Evolutionary conservation across 2,888 invertebrate genomes (phyloP).

Genomic region (Palloptera scutellata): DNA sequence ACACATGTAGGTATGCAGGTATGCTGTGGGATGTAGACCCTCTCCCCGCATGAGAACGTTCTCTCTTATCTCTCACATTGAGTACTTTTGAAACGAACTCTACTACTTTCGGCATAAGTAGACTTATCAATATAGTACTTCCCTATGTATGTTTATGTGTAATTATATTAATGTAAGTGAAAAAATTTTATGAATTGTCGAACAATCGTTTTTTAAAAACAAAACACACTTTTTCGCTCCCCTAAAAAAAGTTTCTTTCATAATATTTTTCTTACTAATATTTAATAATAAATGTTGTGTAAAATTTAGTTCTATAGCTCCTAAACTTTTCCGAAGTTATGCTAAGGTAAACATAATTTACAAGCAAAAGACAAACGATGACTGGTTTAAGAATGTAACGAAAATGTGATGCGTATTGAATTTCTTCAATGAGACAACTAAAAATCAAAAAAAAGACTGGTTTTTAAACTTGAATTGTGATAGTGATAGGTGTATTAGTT

Average conservation of each 20-base stretch:
- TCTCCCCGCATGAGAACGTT: too few species aligned
- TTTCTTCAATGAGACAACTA: conserved; percentile 4
- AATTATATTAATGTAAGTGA: conserved; percentile 8
- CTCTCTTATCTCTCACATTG: too few species aligned
- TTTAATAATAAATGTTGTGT: conserved; percentile 7
- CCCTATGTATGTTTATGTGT: conserved; percentile 27
- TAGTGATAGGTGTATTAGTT: too few species aligned
- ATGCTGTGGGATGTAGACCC: too few species aligned
- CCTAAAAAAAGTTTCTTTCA: too few species aligned
- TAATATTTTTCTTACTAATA: too few species aligned
- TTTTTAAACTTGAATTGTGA: conserved; percentile 14
- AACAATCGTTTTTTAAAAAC: conserved; percentile 50
- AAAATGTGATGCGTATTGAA: conserved; percentile 45
- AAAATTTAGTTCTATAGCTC: not conserved
- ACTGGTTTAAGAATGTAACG: conserved; percentile 35
- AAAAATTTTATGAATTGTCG: conserved; percentile 57
- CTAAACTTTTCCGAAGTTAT: too few species aligned
- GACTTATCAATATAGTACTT: not conserved
- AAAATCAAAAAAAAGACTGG: conserved; percentile 24
- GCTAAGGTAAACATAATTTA: too few species aligned
- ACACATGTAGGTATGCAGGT: too few species aligned
- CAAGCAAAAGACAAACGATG: not conserved
- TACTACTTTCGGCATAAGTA: not conserved
- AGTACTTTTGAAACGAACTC: too few species aligned
- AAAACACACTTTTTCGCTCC: too few species aligned